Evolutionary conservation across 2,113 vertebrate species (phyloP).

Genomic region (Chamaea fasciata): DNA sequence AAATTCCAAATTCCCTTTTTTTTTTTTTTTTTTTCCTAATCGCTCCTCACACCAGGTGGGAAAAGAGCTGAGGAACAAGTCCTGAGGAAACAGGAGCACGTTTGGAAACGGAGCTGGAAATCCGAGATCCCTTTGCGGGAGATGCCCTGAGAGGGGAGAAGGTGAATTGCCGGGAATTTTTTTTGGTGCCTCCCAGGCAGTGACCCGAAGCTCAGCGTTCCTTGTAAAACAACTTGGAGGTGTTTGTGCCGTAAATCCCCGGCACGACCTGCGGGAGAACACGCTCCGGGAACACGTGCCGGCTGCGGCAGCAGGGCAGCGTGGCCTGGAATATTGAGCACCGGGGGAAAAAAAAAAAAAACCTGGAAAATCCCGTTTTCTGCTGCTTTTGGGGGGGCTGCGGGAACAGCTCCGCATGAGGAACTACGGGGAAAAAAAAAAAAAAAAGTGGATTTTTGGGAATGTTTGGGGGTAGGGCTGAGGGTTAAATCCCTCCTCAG

Average conservation of each 20-base stretch:
- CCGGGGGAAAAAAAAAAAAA: background rate
- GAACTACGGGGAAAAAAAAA: background rate
- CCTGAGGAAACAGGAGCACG: rapidly evolving
- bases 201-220: rapidly evolving
- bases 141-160: rapidly evolving
- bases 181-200: background rate
- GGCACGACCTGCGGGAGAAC: background rate
- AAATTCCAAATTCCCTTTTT: background rate
- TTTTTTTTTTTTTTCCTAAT: rapidly evolving
- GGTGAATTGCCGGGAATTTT: background rate
- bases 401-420: rapidly evolving
- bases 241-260: background rate
- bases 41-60: background rate
- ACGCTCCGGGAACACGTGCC: background rate
- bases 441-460: background rate
- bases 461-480: rapidly evolving
- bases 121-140: background rate
- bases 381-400: background rate
- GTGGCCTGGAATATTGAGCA: background rate
- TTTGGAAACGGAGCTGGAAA: background rate
- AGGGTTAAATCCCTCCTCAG: background rate
- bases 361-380: background rate
- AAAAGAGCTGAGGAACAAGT: rapidly evolving
- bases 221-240: background rate
- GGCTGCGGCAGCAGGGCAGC: background rate